A percentile compares a stretch with the other conserved stretches of the same genome.
Conservation (phyloP, 2,797 vertebrate genomes). For the Aplochiton taeniatus region DNA sequence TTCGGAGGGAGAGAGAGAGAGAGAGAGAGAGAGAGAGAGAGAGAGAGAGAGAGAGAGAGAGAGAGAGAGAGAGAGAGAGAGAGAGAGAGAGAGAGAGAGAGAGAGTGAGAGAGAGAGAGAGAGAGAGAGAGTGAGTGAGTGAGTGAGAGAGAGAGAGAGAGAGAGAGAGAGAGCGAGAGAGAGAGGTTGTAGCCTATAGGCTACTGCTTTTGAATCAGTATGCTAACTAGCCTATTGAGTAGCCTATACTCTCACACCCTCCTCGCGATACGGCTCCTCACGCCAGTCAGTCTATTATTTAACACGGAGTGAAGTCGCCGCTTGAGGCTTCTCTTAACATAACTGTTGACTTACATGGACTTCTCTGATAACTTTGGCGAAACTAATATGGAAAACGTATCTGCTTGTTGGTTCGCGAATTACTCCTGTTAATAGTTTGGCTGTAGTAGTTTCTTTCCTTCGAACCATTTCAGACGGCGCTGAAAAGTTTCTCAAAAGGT, state of each 20-base stretch:
- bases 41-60: slow-evolving; percentile 27
- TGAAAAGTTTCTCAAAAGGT: too few relatives aligned
- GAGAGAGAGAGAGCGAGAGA: slow-evolving; percentile 26
- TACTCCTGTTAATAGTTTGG: too few relatives aligned
- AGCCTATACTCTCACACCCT: slow-evolving; percentile 21
- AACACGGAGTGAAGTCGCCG: neutral
- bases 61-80: neutral
- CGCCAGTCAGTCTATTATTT: slow-evolving; percentile 31
- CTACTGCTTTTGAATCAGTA: slow-evolving; percentile 55
- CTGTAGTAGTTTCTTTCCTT: too few relatives aligned
- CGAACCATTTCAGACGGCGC: too few relatives aligned
- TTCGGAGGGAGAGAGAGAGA: slow-evolving; percentile 37
- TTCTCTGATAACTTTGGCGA: neutral
- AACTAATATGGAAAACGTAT: neutral
- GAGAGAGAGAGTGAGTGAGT: slow-evolving; percentile 14
- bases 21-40: neutral
- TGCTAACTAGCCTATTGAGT: slow-evolving; percentile 37
- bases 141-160: slow-evolving; percentile 31
- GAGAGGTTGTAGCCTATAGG: slow-evolving; percentile 48
- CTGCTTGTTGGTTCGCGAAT: too few relatives aligned
- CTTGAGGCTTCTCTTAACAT: neutral
- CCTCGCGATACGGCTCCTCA: slow-evolving; percentile 28
- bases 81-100: slow-evolving; percentile 26
- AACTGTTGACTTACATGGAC: neutral
- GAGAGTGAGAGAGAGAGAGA: slow-evolving; percentile 33